Percentiles rank a stretch among this genome's conserved stretches.
Evolutionary conservation across 2,888 invertebrate species (phyloP).

Genomic region (Leptinotarsa haldemani): DNA sequence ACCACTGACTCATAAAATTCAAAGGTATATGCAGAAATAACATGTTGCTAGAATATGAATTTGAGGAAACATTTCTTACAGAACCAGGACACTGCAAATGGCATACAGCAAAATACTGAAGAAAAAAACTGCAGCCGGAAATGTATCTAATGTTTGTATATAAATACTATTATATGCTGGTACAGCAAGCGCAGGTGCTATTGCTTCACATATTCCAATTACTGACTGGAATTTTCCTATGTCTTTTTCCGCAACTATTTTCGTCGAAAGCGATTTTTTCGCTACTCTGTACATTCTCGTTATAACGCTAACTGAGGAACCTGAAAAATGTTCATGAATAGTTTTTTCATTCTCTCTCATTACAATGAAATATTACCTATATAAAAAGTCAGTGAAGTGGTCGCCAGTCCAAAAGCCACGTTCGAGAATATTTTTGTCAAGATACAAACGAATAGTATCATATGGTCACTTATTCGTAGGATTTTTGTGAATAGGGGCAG

Average conservation of each 20-base stretch:
- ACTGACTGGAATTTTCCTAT: slow-evolving; percentile 67
- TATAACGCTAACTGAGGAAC: slow-evolving; percentile 57
- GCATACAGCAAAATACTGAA: slow-evolving; percentile 62
- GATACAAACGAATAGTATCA: slow-evolving; percentile 62
- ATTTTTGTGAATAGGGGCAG: slow-evolving; percentile 59
- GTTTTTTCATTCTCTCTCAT: slow-evolving; percentile 18
- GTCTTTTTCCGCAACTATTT: slow-evolving; percentile 60
- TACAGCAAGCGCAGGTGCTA: slow-evolving; percentile 69
- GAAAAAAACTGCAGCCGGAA: slow-evolving; percentile 71
- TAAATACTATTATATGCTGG: slow-evolving; percentile 71
- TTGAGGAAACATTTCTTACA: slow-evolving; percentile 49
- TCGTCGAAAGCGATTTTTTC: slow-evolving; percentile 61
- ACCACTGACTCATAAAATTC: too few species aligned
- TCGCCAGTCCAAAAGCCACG: slow-evolving; percentile 60
- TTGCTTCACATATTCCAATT: slow-evolving; percentile 71
- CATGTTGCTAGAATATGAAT: background rate
- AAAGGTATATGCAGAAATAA: background rate
- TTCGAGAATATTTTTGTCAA: slow-evolving; percentile 64
- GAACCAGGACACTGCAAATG: slow-evolving; percentile 46
- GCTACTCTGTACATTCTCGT: slow-evolving; percentile 57
- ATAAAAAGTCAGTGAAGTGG: slow-evolving; percentile 59
- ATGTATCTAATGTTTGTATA: slow-evolving; percentile 66
- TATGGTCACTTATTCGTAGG: slow-evolving; percentile 61
- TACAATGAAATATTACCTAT: slow-evolving; percentile 57
- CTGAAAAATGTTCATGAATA: slow-evolving; percentile 38